These are phyloP conservation scores for Macrotrachela quadricornifera DNA, from an alignment of 1,140 invertebrate species.

Conservation along the genomic window DNA sequence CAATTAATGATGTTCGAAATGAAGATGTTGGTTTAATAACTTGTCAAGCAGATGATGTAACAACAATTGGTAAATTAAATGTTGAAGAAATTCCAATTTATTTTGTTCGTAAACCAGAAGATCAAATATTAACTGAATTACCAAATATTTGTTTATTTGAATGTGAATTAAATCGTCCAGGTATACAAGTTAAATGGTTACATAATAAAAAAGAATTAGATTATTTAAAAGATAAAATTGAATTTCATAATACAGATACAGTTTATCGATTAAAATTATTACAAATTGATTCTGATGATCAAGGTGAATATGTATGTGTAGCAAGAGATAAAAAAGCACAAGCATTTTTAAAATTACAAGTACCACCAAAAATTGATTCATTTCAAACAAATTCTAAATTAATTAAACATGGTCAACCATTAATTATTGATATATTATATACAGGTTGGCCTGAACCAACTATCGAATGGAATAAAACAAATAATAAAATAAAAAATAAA, in stretches of 20 bases:
- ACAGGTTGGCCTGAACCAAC: slow-evolving; percentile 15
- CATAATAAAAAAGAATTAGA: slow-evolving; percentile 1
- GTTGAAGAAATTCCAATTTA: slow-evolving; percentile 7
- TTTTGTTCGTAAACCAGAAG: slow-evolving; percentile 3
- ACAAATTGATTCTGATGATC: slow-evolving; percentile 1
- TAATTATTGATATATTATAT: not conserved
- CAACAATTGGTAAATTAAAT: not conserved
- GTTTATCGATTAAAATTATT: not conserved
- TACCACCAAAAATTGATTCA: not conserved
- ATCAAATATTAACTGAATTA: not conserved
- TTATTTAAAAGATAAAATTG: not conserved
- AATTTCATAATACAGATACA: not conserved
- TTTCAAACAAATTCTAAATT: slow-evolving; percentile 1
- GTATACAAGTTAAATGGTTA: slow-evolving; percentile 7
- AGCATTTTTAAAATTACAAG: slow-evolving; percentile 1
- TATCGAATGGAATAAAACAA: not conserved
- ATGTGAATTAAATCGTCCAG: slow-evolving; percentile 1
- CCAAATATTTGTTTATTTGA: not conserved
- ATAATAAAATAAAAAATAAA: too few relatives aligned
- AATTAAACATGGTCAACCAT: slow-evolving; percentile 1
- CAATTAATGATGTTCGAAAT: not conserved
- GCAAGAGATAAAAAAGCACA: not conserved
- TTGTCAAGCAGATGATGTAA: not conserved
- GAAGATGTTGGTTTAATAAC: not conserved
- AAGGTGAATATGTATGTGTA: not conserved